Evolutionary conservation across 2,113 vertebrate species (phyloP).

Genomic region (Paracanthobrama guichenoti): DNA sequence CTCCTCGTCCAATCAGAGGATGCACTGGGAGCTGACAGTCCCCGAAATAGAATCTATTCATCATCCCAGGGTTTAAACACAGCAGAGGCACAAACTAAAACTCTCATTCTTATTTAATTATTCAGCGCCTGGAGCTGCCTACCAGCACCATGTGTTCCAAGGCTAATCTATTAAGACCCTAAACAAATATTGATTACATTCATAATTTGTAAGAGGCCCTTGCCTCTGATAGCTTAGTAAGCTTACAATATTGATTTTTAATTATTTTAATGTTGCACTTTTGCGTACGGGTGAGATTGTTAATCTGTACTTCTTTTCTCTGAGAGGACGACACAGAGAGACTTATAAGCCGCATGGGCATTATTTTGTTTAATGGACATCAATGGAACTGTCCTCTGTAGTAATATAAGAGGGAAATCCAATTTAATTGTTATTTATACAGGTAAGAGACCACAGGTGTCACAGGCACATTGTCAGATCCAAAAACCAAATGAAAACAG

Average conservation of each 20-base stretch:
- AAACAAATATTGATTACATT: constrained; percentile 33
- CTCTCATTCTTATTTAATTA: constrained; percentile 21
- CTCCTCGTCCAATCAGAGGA: constrained; percentile 15
- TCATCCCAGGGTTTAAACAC: constrained; percentile 15
- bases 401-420: background rate
- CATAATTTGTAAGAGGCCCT: constrained; percentile 1
- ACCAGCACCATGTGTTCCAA: constrained; percentile 1
- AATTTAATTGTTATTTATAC: background rate
- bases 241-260: background rate
- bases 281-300: background rate
- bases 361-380: background rate
- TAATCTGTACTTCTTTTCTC: background rate
- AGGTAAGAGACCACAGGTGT: constrained; percentile 4
- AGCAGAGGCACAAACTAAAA: background rate
- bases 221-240: background rate
- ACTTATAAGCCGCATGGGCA: background rate
- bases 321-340: background rate
- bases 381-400: background rate
- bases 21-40: background rate
- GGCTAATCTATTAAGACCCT: constrained; percentile 20
- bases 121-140: background rate
- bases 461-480: background rate
- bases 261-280: background rate
- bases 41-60: constrained; percentile 16
- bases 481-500: background rate